Conservation (phyloP, 2,888 invertebrate species). For the Gari tellinella region DNA sequence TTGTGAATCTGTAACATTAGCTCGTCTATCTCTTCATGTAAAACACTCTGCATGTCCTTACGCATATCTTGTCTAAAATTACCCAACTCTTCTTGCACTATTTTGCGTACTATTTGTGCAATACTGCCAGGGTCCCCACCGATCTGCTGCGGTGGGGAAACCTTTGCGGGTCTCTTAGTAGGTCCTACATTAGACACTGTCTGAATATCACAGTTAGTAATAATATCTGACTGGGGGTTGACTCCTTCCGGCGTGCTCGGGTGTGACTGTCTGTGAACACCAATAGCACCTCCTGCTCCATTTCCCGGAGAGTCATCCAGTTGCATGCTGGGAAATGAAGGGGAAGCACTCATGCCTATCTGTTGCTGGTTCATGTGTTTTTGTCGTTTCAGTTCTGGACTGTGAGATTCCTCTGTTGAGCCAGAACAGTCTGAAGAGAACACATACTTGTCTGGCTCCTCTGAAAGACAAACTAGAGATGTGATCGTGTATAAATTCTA, state of each 20-base stretch:
- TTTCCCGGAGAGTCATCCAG: constrained; percentile 62
- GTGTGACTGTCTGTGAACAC: constrained; percentile 13
- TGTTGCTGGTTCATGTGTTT: constrained; percentile 37
- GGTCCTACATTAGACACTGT: not conserved
- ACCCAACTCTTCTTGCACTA: constrained; percentile 51
- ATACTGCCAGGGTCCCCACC: constrained; percentile 24
- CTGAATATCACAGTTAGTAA: constrained; percentile 7
- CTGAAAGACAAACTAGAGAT: constrained; percentile 31
- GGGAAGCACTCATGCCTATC: constrained; percentile 60
- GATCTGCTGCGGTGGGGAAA: not conserved
- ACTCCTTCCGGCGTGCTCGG: constrained; percentile 65
- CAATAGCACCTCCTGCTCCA: constrained; percentile 35
- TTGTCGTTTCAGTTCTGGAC: constrained; percentile 32
- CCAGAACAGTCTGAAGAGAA: constrained; percentile 36
- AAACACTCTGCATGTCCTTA: constrained; percentile 32
- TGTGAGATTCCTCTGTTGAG: constrained; percentile 27
- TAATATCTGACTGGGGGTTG: constrained; percentile 52
- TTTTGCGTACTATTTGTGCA: constrained; percentile 74
- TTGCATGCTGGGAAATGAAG: constrained; percentile 57
- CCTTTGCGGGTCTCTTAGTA: not conserved
- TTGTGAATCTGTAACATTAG: constrained; percentile 74
- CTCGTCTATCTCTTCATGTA: constrained; percentile 79
- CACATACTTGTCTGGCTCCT: constrained; percentile 37
- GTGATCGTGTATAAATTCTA: too few relatives aligned
- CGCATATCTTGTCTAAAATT: constrained; percentile 39